Conservation (phyloP, 2,888 invertebrate genomes). For the Homarus gammarus region DNA sequence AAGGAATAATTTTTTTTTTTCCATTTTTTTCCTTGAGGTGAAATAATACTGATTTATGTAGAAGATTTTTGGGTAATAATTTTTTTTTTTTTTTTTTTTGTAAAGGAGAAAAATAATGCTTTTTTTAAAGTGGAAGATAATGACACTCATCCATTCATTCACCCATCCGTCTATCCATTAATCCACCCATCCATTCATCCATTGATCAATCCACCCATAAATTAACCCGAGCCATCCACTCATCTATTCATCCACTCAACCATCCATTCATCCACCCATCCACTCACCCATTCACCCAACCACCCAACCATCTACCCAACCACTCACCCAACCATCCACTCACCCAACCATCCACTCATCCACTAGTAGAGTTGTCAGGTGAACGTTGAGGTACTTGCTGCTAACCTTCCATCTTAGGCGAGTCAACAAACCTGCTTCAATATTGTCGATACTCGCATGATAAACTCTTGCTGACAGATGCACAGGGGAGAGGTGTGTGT, state of each 20-base stretch:
- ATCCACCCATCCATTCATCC: no score
- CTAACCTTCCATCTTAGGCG: neutral
- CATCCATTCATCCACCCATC: neutral
- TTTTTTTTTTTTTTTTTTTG: no score
- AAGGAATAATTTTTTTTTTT: no score
- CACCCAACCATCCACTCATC: neutral
- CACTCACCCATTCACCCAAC: neutral
- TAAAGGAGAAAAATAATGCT: no score
- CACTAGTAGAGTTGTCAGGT: neutral
- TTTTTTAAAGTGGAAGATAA: no score
- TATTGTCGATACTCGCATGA: neutral
- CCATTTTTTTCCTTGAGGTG: no score
- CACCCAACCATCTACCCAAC: neutral
- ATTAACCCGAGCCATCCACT: neutral
- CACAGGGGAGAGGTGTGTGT: neutral
- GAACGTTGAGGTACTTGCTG: neutral
- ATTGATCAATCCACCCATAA: no score
- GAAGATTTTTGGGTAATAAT: no score
- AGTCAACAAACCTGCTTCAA: neutral
- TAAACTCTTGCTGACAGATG: conserved; percentile 1
- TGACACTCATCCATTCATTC: no score
- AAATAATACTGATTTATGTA: no score
- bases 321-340: neutral
- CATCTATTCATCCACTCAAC: neutral
- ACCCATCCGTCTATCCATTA: no score